These are phyloP conservation scores for Mesocentrotus franciscanus DNA, from an alignment of 53 echinoderm and acorn worm species.

Conservation along the genomic window DNA sequence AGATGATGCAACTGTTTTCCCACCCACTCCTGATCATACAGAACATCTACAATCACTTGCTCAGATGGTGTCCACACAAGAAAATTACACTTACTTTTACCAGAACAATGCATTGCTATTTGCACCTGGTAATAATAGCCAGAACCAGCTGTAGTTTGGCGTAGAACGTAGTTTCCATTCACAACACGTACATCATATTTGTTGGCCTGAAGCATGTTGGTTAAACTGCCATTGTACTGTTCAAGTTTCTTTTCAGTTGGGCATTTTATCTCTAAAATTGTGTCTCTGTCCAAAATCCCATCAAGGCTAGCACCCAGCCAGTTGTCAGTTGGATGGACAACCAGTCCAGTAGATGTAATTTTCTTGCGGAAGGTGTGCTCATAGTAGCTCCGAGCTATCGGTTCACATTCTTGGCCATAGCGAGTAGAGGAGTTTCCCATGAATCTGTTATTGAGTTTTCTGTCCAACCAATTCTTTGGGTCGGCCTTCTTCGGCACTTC, in stretches of 20 bases:
- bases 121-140: constrained; percentile 45
- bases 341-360: constrained; percentile 60
- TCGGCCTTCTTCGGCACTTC: constrained; percentile 12
- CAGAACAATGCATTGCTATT: constrained; percentile 69
- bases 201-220: constrained; percentile 48
- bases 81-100: no score
- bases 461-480: constrained; percentile 41
- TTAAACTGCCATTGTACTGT: constrained; percentile 43
- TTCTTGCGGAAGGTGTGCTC: neutral
- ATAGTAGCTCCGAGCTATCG: constrained; percentile 31
- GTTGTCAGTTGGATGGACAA: constrained; percentile 55
- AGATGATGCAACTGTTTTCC: no score
- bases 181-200: constrained; percentile 65
- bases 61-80: no score
- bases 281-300: constrained; percentile 65
- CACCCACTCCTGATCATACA: no score
- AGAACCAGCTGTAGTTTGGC: constrained; percentile 36
- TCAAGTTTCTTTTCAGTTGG: constrained; percentile 65
- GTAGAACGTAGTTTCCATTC: constrained; percentile 57
- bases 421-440: constrained; percentile 43
- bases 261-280: constrained; percentile 74
- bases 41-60: no score
- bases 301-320: constrained; percentile 75
- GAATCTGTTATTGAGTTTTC: constrained; percentile 31
- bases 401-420: constrained; percentile 51